Evolutionary conservation across 2,797 vertebrate species (phyloP), one percentile per base, ranked within the genome.

Genomic region (Babyrousa celebensis): DNA sequence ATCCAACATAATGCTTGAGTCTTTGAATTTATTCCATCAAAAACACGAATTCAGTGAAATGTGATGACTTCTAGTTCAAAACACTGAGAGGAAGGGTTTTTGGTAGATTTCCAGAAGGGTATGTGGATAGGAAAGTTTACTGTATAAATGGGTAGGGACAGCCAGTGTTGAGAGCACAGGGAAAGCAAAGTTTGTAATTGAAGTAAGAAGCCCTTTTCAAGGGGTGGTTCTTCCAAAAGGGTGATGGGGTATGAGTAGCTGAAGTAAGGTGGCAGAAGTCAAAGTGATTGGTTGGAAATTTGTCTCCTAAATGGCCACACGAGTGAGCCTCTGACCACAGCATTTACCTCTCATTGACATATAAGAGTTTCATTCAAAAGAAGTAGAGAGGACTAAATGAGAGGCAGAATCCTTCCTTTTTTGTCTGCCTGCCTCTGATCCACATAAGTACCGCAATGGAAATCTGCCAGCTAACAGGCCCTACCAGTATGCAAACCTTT

Each of bases 31-130:
- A 83, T 70, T 93, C n/a, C 21, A 83, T 14, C 40, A 74, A 79
- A 86, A 85, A 40, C n/a, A 36, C 18, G 40, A 79, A 60, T 80
- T 94, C 7, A 48, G 10, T 62, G 40, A 96, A 74, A 70, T 36
- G n/a, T n/a, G 27, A 86, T 9, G 25, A 68, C 3, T 63, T 83
- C 32, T 54, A n/a, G n/a, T 74, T 92, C 58, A 82, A 85, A 93
- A 89, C 32, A 43, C 48, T 3, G 67, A 88, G 56, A 63, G 0
- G 17, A 18, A 62, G 10, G 12, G 23, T n/a, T 75, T 43, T 62
- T 58, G 43, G 15, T 58, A 75, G 36, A 85, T 92, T 94, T 96
- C 62, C 91, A 32, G 25, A 96, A 93, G 21, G 40, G 60, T 82
- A 80, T 3, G 40, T 63, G 70, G 21, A 43, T 29, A 23, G 16